Evolutionary conservation across 2,113 vertebrate genomes (phyloP), one percentile per base, ranked within the genome.

Genomic region (Aramus guarauna): DNA sequence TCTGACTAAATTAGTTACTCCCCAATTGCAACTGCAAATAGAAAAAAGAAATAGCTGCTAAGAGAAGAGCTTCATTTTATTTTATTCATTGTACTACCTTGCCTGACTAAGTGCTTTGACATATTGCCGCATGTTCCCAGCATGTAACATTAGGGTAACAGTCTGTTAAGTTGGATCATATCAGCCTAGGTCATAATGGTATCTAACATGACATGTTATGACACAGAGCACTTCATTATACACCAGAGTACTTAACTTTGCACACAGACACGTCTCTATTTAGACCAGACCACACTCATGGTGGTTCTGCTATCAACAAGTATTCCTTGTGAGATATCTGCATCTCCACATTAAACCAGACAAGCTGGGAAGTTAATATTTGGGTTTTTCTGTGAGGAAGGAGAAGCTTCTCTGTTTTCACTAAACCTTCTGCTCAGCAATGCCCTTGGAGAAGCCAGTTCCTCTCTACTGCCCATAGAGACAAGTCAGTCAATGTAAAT

Each of bases 151-250:
- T 9, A 55, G 93, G 88, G 76, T 81, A 72, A 66, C 93, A 88
- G 82, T 41, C 90, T 85, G 88, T 94, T 95, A 88, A 43, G 84
- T 47, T 95, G 96, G 90, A 95, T 88, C 92, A 41, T 52, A 72
- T 81, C 97, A 97, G 67, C 84, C 80, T 88, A 56, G 87, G 63
- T 32, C 32, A 21, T 85, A 48, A 83, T 47, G 84, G 71, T 55
- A 55, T 68, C 15, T 3, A 39, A 86, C 62, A 17, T 55, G 95
- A 83, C 88, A 62, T 21, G 43, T 37, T 76, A 23, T 63, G 95
- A 63, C 94, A 94, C 11, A 32, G 39, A 89, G 67, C 48, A 74
- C 84, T 96, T 95, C 86, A 43, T 95, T 85, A 93, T n/a, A 68
- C 71, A 24, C 60, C 5, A 8, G 34, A 85, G 94, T 12, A 58